A percentile compares a stretch with the other conserved stretches of the same genome.
Evolutionary conservation across 1,140 invertebrate species (phyloP).

Genomic region (Lutraria rhynchaena): DNA sequence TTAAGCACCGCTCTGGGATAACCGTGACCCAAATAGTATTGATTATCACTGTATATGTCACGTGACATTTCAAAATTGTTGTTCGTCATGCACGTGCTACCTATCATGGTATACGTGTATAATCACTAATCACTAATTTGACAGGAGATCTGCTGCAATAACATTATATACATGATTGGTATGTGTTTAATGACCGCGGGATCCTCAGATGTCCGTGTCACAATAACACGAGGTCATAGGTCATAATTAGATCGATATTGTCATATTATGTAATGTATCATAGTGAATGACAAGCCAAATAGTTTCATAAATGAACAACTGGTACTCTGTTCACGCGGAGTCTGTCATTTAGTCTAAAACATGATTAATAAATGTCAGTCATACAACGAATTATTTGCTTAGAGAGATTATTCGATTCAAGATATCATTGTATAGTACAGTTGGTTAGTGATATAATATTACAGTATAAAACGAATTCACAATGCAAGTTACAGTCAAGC

Average conservation of each 20-base stretch:
- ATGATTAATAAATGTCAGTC: slow-evolving; percentile 36
- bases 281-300: slow-evolving; percentile 13
- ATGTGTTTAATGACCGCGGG: slow-evolving; percentile 45
- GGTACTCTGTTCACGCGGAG: slow-evolving; percentile 1
- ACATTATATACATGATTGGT: background rate
- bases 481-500: too few relatives aligned
- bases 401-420: too few relatives aligned
- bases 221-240: slow-evolving; percentile 41
- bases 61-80: too few relatives aligned
- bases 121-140: background rate
- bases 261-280: slow-evolving; percentile 20
- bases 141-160: slow-evolving; percentile 20
- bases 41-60: too few relatives aligned
- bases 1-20: too few relatives aligned
- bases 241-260: slow-evolving; percentile 23
- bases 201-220: slow-evolving; percentile 37
- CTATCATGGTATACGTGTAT: too few relatives aligned
- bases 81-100: too few relatives aligned
- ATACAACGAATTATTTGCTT: too few relatives aligned
- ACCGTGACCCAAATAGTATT: too few relatives aligned
- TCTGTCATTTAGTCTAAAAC: slow-evolving; percentile 6
- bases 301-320: slow-evolving; percentile 16
- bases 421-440: too few relatives aligned
- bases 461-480: too few relatives aligned
- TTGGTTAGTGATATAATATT: too few relatives aligned